Percentiles rank a stretch among this genome's conserved stretches.
phyloP scores from a whole-genome alignment of 2,888 invertebrate species.

The Leptinotarsa juncta region DNA sequence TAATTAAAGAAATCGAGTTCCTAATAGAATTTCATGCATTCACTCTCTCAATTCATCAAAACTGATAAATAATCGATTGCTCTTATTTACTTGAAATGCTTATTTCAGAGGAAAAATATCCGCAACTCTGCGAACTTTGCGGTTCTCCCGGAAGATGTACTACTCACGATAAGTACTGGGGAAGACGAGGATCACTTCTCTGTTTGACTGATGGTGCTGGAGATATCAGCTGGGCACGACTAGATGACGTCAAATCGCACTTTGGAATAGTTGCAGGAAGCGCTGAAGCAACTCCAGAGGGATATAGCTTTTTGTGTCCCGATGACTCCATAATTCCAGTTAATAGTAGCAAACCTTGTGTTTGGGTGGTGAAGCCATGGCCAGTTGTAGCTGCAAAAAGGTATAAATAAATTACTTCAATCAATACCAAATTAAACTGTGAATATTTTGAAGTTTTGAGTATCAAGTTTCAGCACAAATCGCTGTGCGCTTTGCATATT shows the following conservation, averaged over 20 bases:
- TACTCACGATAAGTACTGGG: slow-evolving; percentile 82
- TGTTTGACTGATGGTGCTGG: slow-evolving; percentile 84
- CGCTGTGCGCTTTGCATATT: no score
- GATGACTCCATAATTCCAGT: slow-evolving; percentile 77
- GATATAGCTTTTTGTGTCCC: slow-evolving; percentile 79
- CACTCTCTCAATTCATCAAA: background rate
- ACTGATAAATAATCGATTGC: background rate
- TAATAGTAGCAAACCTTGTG: slow-evolving; percentile 72
- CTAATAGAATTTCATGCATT: no score
- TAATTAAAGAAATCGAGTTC: no score
- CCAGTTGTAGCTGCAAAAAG: slow-evolving; percentile 77
- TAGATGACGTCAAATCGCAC: slow-evolving; percentile 75
- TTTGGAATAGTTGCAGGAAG: slow-evolving; percentile 70
- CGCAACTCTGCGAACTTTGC: slow-evolving; percentile 80
- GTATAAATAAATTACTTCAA: slow-evolving; percentile 60
- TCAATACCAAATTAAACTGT: no score
- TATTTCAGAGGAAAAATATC: slow-evolving; percentile 72
- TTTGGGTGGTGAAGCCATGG: slow-evolving; percentile 86
- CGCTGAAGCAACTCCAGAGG: slow-evolving; percentile 64
- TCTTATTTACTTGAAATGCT: background rate
- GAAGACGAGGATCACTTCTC: slow-evolving; percentile 81
- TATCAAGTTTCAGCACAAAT: no score
- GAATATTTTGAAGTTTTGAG: no score
- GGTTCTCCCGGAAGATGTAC: slow-evolving; percentile 73
- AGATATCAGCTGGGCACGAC: slow-evolving; percentile 85